Evolutionary conservation across 2,888 invertebrate species (phyloP), one percentile per base, ranked within the genome.

Genomic region (Ashinkailepas kermadecensis): DNA sequence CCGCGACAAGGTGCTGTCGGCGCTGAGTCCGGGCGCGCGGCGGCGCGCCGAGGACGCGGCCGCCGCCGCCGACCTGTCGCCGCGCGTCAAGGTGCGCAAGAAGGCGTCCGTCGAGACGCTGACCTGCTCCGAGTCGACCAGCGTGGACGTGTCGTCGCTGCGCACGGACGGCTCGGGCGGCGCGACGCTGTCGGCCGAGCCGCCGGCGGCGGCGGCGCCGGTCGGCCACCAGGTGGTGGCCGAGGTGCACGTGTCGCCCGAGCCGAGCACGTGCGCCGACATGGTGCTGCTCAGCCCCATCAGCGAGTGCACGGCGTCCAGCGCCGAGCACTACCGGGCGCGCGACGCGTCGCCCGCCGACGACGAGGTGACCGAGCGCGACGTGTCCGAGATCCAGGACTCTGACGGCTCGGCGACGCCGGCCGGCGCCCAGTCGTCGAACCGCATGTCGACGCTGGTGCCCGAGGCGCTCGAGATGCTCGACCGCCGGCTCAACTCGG

Each of bases 1-100:
- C 6, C 87, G 90, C 0, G 89, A 89, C 0, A 90, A 91, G 85
- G 90, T 91, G 82, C 67, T 67, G 25, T 67, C 81, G 65, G 80
- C 82, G 80, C 81, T 80, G 78, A 81, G 81, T 23, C 82, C 82
- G n/a, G 82, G 81, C 57, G 81, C 67, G 54, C 56, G 78, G n/a
- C 57, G 78, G 25, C 78, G 70, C 10, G 74, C 64, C 56, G 81
- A 81, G 58, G 82, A 81, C 57, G 74, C 81, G 62, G 81, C 82
- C 62, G 80, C 65, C 23, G 82, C 78, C 39, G 82, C 80, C 67
- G 81, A 59, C 25, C 62, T 23, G 11, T 80, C 80, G 39, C 80
- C 81, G n/a, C 81, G 81, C 56, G 78, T 58, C 21, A 81, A 81
- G 39, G 87, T 87, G 8, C 57, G 80, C 54, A 56, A 85, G 84